Evolutionary conservation across 2,797 vertebrate species (phyloP).

Genomic region (Glyptemys insculpta): DNA sequence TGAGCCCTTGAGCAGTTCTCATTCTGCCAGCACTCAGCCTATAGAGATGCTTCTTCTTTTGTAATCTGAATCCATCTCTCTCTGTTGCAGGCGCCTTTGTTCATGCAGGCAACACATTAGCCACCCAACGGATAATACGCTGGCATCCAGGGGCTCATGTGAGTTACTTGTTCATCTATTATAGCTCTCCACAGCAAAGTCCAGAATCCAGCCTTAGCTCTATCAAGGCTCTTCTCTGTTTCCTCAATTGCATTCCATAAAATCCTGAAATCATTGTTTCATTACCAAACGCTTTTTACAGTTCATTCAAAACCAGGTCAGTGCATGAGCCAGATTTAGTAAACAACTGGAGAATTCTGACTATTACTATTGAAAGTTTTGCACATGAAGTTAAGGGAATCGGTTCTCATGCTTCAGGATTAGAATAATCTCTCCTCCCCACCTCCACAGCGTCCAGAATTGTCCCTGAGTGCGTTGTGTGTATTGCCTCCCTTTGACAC

Average conservation of each 20-base stretch:
- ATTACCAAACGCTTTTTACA: not conserved
- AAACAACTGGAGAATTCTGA: not conserved
- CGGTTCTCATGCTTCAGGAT: not conserved
- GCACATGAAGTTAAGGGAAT: not conserved
- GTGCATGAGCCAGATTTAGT: not conserved
- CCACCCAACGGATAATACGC: constrained; percentile 90
- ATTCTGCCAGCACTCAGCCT: not conserved
- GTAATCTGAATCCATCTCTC: not conserved
- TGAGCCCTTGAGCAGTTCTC: not conserved
- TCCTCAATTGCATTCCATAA: not conserved
- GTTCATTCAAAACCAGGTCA: not conserved
- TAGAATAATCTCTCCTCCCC: not conserved
- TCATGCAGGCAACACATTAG: constrained; percentile 93
- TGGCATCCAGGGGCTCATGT: constrained; percentile 96
- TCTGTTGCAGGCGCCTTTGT: constrained; percentile 89
- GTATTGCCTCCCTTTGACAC: not conserved
- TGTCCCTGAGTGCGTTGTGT: not conserved
- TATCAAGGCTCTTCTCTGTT: not conserved
- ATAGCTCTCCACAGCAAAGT: not conserved
- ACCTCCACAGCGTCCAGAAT: not conserved
- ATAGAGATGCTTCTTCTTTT: not conserved
- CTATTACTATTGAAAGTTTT: not conserved
- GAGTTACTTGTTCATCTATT: constrained; percentile 65
- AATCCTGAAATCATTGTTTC: not conserved
- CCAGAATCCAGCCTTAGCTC: not conserved